Percentiles rank a stretch among this genome's conserved stretches.
These are phyloP conservation scores for Cranoglanis bouderius DNA, from an alignment of 2,113 vertebrate species.

Conservation along the genomic window DNA sequence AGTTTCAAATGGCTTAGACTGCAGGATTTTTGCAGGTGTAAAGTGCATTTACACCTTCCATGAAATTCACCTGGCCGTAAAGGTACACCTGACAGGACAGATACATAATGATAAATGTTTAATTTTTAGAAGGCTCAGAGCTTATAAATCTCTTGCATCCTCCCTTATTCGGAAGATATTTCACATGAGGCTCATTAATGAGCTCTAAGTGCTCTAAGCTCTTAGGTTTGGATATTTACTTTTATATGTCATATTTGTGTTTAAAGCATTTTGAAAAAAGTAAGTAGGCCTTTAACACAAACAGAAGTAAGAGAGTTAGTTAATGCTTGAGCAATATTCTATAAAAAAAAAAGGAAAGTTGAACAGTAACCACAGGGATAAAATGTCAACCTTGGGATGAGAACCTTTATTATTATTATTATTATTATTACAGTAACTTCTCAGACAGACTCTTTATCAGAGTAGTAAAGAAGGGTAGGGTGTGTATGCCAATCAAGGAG, in stretches of 20 bases:
- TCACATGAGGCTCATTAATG: neutral
- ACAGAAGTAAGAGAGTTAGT: conserved; percentile 29
- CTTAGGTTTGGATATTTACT: neutral
- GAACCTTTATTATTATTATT: neutral
- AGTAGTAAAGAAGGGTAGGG: conserved; percentile 19
- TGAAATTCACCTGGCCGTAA: neutral
- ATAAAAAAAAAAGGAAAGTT: conserved; percentile 17
- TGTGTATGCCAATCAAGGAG: neutral
- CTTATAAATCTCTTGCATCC: neutral
- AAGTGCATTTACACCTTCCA: neutral
- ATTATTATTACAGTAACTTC: neutral
- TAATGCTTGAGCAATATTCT: conserved; percentile 53
- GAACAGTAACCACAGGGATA: conserved; percentile 19
- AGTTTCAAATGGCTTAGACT: neutral
- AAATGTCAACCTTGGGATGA: conserved; percentile 3
- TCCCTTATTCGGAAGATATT: neutral
- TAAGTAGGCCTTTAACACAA: neutral
- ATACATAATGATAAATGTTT: neutral
- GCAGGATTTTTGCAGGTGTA: neutral
- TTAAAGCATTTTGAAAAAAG: neutral
- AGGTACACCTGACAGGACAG: neutral
- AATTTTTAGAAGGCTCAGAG: neutral
- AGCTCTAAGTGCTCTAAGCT: neutral
- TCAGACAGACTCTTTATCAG: neutral
- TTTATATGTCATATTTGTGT: neutral